Percentiles rank a stretch among this genome's conserved stretches.
These are phyloP conservation scores for Leucophenga maculata DNA, from an alignment of 2,888 invertebrate species.

Conservation along the genomic window DNA sequence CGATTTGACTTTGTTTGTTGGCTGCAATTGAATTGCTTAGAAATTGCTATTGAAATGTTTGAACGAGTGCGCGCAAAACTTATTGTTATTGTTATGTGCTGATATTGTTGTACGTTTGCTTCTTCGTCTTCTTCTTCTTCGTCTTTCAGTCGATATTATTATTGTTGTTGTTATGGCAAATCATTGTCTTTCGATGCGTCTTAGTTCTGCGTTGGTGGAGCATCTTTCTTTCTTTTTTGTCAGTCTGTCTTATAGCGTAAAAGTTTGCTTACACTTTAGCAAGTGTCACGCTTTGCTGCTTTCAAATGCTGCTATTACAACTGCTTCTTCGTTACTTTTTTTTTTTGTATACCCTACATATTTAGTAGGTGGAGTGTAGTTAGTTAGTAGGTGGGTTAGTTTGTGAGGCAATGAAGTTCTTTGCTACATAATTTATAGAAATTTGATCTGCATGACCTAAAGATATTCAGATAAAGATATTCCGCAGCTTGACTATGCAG, in stretches of 20 bases:
- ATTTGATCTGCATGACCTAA: too few relatives aligned
- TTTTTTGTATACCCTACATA: too few relatives aligned
- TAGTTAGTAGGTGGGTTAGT: too few relatives aligned
- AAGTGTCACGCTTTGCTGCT: conserved; percentile 47
- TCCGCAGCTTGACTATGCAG: too few relatives aligned
- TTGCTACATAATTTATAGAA: too few relatives aligned
- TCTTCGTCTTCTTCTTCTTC: too few relatives aligned
- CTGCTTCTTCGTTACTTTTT: neutral
- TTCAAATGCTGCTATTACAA: neutral
- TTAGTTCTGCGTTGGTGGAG: neutral
- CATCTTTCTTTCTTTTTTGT: conserved; percentile 13
- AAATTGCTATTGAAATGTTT: conserved; percentile 60
- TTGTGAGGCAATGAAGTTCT: too few relatives aligned
- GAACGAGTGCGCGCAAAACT: conserved; percentile 48
- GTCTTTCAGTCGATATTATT: too few relatives aligned
- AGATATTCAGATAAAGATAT: too few relatives aligned
- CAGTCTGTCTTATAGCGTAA: conserved; percentile 40
- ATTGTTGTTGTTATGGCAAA: conserved; percentile 47
- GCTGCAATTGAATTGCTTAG: conserved; percentile 52
- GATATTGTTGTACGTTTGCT: conserved; percentile 28
- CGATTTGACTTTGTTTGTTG: neutral
- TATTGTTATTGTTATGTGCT: conserved; percentile 66
- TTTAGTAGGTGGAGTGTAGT: conserved; percentile 7
- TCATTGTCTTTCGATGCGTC: conserved; percentile 42
- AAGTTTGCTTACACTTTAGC: conserved; percentile 62